Conservation (phyloP, 1,140 invertebrate species). For the Leptinotarsa texana region DNA sequence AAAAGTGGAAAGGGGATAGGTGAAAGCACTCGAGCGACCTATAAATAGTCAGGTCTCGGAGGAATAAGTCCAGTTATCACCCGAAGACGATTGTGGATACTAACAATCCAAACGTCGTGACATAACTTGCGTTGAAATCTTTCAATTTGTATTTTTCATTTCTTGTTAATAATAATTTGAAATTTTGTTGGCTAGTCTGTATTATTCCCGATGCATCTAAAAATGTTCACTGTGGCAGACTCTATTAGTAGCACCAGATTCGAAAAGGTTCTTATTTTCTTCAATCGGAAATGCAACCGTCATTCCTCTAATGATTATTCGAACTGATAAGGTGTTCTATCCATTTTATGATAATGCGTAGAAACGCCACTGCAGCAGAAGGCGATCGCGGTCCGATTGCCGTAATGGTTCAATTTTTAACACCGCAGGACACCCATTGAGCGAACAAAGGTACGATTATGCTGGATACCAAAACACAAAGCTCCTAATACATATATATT, state of each 20-base stretch:
- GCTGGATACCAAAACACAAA: constrained; percentile 49
- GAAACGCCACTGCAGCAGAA: constrained; percentile 20
- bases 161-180: too few species aligned
- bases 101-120: too few species aligned
- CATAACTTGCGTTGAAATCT: too few species aligned
- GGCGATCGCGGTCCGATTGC: constrained; percentile 45
- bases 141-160: too few species aligned
- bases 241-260: too few species aligned
- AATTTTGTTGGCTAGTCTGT: too few species aligned
- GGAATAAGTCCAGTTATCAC: too few species aligned
- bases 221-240: neutral
- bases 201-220: neutral
- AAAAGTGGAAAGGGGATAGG: too few species aligned
- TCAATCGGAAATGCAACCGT: neutral
- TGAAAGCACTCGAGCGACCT: too few species aligned
- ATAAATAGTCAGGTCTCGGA: too few species aligned
- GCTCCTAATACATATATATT: constrained; percentile 54
- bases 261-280: too few species aligned
- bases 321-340: neutral
- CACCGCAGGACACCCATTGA: constrained; percentile 52
- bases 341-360: neutral
- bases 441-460: constrained; percentile 53
- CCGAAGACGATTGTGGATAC: too few species aligned
- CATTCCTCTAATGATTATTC: neutral
- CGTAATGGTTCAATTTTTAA: constrained; percentile 55